Percentiles rank a stretch among this genome's conserved stretches.
Evolutionary conservation across 2,888 invertebrate species (phyloP).

Genomic region (Synergus gifuensis): DNA sequence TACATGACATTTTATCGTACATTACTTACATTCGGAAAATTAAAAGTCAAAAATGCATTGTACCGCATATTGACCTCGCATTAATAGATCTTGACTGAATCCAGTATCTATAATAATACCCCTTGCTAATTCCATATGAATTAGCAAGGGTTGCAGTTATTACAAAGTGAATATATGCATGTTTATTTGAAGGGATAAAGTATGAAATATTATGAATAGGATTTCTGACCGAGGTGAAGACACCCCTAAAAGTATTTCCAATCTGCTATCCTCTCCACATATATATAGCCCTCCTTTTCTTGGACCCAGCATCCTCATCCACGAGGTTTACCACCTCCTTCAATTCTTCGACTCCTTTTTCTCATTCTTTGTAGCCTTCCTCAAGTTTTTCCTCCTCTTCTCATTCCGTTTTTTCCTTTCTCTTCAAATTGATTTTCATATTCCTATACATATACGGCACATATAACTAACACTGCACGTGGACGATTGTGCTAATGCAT

Average conservation of each 20-base stretch:
- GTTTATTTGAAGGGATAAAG: not conserved
- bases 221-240: not conserved
- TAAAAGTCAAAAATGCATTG: too few relatives aligned
- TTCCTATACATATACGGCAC: constrained; percentile 2
- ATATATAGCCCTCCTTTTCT: not conserved
- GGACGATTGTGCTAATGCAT: constrained; percentile 9
- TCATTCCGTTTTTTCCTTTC: not conserved
- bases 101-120: not conserved
- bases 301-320: not conserved
- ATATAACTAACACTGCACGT: not conserved
- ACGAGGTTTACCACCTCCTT: constrained; percentile 11
- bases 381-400: constrained; percentile 20
- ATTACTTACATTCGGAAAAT: too few relatives aligned
- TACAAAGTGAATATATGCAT: not conserved
- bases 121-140: not conserved
- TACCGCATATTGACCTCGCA: too few relatives aligned
- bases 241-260: not conserved
- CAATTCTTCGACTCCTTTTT: not conserved
- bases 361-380: constrained; percentile 3
- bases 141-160: not conserved
- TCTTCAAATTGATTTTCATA: constrained; percentile 27
- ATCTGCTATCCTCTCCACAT: not conserved
- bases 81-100: not conserved
- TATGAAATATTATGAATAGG: not conserved
- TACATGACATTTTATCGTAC: too few relatives aligned